Evolutionary conservation across 2,113 vertebrate genomes (phyloP).

Genomic region (Caracal caracal): DNA sequence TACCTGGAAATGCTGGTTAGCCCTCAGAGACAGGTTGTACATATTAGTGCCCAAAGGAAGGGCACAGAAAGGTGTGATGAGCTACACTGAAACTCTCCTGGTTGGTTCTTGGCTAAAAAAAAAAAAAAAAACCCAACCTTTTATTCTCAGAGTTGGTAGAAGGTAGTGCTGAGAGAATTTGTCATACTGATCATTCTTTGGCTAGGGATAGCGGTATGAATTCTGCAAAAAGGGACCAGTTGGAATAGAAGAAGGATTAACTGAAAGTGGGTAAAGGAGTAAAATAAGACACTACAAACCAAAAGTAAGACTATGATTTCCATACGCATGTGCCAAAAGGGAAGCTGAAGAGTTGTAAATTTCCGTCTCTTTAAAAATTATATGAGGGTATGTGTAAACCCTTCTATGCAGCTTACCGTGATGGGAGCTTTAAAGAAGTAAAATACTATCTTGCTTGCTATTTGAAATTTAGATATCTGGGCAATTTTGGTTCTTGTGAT

Average conservation of each 20-base stretch:
- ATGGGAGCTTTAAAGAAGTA: conserved; percentile 15
- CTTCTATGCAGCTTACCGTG: not conserved
- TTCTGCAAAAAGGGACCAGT: conserved; percentile 68
- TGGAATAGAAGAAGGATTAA: conserved; percentile 48
- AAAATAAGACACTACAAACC: not conserved
- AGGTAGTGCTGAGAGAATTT: conserved; percentile 63
- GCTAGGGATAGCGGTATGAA: not conserved
- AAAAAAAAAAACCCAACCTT: not conserved
- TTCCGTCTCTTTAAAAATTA: conserved; percentile 37
- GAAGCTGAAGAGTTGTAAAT: not conserved
- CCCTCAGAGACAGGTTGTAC: conserved; percentile 45
- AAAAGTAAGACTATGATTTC: conserved; percentile 33
- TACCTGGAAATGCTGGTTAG: conserved; percentile 56
- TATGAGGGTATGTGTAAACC: not conserved
- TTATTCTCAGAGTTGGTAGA: conserved; percentile 59
- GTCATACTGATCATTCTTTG: conserved; percentile 59
- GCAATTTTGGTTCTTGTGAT: not conserved
- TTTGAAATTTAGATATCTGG: conserved; percentile 11
- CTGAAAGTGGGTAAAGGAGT: conserved; percentile 53
- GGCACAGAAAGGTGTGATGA: conserved; percentile 56
- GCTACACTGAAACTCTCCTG: conserved; percentile 51
- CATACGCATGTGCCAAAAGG: not conserved
- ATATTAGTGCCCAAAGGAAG: conserved; percentile 19
- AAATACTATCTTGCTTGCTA: not conserved
- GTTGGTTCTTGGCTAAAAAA: conserved; percentile 28